phyloP scores from a whole-genome alignment of 2,113 vertebrate genomes.

The Tyrannus savana region DNA sequence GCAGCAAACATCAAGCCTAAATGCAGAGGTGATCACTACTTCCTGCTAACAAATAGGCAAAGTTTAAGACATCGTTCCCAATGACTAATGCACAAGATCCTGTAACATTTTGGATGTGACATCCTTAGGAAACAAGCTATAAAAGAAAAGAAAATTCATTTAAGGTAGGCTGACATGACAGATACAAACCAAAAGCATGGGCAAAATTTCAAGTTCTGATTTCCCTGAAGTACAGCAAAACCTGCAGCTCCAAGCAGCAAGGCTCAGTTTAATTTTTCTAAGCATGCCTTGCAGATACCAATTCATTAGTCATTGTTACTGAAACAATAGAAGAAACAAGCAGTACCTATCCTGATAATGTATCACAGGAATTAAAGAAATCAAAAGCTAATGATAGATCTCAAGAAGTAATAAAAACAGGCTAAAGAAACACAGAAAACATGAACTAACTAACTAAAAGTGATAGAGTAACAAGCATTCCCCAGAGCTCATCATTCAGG shows the following conservation, averaged over 20 bases:
- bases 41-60: not conserved
- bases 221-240: constrained; percentile 1
- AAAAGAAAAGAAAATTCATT: not conserved
- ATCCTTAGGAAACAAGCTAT: not conserved
- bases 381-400: not conserved
- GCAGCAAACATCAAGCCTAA: not conserved
- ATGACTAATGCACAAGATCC: not conserved
- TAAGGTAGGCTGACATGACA: not conserved
- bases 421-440: not conserved
- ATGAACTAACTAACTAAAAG: not conserved
- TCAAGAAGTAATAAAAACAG: not conserved
- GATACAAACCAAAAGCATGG: not conserved
- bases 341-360: not conserved
- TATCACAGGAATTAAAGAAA: not conserved
- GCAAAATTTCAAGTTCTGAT: constrained; percentile 14
- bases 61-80: not conserved
- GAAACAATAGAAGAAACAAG: not conserved
- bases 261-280: constrained; percentile 3
- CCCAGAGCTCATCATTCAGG: not conserved
- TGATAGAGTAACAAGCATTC: not conserved
- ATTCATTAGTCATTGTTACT: constrained; percentile 2
- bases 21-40: not conserved
- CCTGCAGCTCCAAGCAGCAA: not conserved
- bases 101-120: not conserved
- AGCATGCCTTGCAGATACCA: not conserved